Evolutionary conservation across 2,797 vertebrate species (phyloP).

Genomic region (Lepidocolaptes lacrymiger): DNA sequence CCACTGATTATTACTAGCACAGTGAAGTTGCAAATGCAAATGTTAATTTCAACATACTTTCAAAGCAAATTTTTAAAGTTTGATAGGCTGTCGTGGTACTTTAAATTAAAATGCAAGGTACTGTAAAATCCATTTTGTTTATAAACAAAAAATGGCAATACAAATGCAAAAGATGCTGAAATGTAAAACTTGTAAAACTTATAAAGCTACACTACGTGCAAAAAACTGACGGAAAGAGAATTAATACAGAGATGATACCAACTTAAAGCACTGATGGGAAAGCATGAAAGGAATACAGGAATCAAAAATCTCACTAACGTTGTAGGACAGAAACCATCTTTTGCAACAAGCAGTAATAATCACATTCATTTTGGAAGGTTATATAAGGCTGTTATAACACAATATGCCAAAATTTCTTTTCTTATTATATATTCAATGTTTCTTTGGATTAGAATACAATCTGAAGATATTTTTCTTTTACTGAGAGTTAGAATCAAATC

Average conservation of each 20-base stretch:
- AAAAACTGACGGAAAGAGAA: neutral
- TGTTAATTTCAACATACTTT: constrained; percentile 73
- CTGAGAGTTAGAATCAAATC: neutral
- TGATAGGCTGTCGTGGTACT: constrained; percentile 21
- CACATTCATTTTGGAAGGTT: neutral
- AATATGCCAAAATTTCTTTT: neutral
- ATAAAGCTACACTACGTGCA: neutral
- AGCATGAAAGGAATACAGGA: neutral
- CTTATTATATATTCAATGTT: neutral
- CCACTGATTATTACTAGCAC: constrained; percentile 71
- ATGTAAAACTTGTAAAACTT: constrained; percentile 18
- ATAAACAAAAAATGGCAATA: constrained; percentile 33
- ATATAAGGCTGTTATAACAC: neutral
- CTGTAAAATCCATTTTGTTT: constrained; percentile 60
- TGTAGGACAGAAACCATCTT: neutral
- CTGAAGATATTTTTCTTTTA: neutral
- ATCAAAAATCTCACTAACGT: neutral
- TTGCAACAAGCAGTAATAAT: neutral
- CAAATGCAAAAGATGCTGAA: constrained; percentile 8
- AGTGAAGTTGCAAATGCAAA: constrained; percentile 76
- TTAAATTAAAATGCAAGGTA: constrained; percentile 66
- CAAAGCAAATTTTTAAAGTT: constrained; percentile 62
- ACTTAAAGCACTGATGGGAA: neutral
- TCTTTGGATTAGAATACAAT: neutral
- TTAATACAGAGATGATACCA: neutral